These are phyloP conservation scores for Triplophysa rosa DNA, from an alignment of 2,113 vertebrate species.

Conservation along the genomic window DNA sequence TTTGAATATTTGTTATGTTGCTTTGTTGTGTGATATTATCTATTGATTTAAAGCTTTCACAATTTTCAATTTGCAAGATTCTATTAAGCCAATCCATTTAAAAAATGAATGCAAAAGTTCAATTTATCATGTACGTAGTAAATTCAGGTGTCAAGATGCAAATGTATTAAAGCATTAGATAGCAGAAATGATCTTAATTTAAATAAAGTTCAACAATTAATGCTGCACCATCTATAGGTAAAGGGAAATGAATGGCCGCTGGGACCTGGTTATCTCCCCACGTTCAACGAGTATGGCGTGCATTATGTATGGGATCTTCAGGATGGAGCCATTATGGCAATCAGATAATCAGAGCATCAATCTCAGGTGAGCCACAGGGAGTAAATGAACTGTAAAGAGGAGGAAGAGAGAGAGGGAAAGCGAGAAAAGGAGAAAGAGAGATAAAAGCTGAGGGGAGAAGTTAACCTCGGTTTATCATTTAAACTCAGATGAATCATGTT, in stretches of 20 bases:
- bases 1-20: not conserved
- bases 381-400: slow-evolving; percentile 70
- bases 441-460: not conserved
- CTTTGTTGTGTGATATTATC: not conserved
- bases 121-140: slow-evolving; percentile 13
- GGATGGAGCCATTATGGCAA: slow-evolving; percentile 80
- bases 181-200: slow-evolving; percentile 1
- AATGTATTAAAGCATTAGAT: not conserved
- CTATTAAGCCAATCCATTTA: not conserved
- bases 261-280: slow-evolving; percentile 54
- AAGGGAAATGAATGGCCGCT: slow-evolving; percentile 52
- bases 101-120: not conserved
- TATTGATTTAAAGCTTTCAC: not conserved
- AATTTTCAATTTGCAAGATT: not conserved
- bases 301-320: slow-evolving; percentile 76
- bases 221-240: slow-evolving; percentile 43
- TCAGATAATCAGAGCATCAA: slow-evolving; percentile 79
- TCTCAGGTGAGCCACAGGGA: slow-evolving; percentile 79
- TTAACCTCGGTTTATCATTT: slow-evolving; percentile 1
- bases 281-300: slow-evolving; percentile 70
- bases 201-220: slow-evolving; percentile 16
- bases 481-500: slow-evolving; percentile 57
- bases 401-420: slow-evolving; percentile 30
- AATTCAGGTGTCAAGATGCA: not conserved
- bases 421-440: not conserved